Percentiles rank a stretch among this genome's conserved stretches.
Evolutionary conservation across 2,888 invertebrate genomes (phyloP).

Genomic region (Drosophila cognata): DNA sequence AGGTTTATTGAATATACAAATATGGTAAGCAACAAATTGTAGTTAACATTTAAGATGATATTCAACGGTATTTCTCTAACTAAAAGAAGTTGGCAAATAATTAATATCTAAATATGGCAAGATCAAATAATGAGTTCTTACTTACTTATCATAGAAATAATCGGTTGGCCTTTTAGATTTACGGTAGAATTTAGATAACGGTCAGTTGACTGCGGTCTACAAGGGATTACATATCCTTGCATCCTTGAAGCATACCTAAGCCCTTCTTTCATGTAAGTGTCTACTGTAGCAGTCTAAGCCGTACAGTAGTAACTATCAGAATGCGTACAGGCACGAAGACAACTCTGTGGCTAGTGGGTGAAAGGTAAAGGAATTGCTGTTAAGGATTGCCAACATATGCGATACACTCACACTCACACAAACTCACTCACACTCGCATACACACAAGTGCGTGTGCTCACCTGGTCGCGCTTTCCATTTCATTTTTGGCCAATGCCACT

Average conservation of each 20-base stretch:
- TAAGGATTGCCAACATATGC: conserved; percentile 48
- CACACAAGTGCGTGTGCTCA: conserved; percentile 22
- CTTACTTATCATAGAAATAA: too few species aligned
- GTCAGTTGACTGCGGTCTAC: neutral
- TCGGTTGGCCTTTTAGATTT: neutral
- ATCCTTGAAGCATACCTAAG: neutral
- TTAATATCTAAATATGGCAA: neutral
- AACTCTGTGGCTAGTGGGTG: conserved; percentile 9
- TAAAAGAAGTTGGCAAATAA: neutral
- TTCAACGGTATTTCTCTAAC: neutral
- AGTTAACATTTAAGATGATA: neutral
- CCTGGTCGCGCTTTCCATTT: conserved; percentile 73
- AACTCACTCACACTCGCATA: neutral
- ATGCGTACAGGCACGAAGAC: conserved; percentile 14
- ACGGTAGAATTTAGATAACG: neutral
- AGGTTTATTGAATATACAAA: neutral
- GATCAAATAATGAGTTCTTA: neutral
- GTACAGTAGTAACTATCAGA: neutral
- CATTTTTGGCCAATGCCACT: conserved; percentile 46
- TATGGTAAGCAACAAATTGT: neutral
- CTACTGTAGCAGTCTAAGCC: too few species aligned
- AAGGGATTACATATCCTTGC: neutral
- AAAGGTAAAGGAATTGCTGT: conserved; percentile 23
- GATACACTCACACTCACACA: conserved; percentile 33
- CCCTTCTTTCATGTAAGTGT: neutral